Evolutionary conservation across 2,797 vertebrate genomes (phyloP), one percentile per base, ranked within the genome.

Genomic region (Kryptolebias ocellatus): DNA sequence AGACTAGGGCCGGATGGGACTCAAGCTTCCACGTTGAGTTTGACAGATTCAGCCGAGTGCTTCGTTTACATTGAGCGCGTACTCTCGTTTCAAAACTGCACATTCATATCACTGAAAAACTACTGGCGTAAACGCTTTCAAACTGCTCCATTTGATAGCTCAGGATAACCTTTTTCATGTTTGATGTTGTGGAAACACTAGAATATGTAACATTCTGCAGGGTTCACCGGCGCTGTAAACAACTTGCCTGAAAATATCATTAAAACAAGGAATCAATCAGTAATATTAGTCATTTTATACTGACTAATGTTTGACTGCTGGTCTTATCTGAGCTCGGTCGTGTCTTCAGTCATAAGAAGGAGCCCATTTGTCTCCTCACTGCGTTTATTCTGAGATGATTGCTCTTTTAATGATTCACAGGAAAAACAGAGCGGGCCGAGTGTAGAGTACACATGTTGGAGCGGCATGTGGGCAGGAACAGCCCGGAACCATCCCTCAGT

Each of bases 371-470:
- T 65, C 72, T 55, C 37, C 44, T 60, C 7, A 1, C 17, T 80
- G 74, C 81, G 79, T 81, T 84, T 76, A 68, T 89, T 88, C 84
- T 81, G 50, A 87, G 54, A 81, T 62, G 84, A 89, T 82, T 83
- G 60, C 20, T 5, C 24, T 29, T 76, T 91, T 74, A 89, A 87
- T 90, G 84, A 90, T 91, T 85, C 18, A 90, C 49, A 57, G 51
- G 58, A 45, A 67, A 66, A 72, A 24, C 27, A 46, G 64, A 39
- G 53, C 29, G 64, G 71, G 58, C 72, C 34, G 17, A 45, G 46
- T 61, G 51, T 34, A 16, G 28, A 5, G 29, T 55, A 62, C 46
- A 59, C 53, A 2, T 18, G 50, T 1, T 17, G 17, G 50, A 29
- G 37, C 20, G 24, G 47, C 9, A 37, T 10, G 34, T 46, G 1